Base-by-base conservation (phyloP, 2,888 invertebrate genomes). In the Cacoxenus indagator region DNA sequence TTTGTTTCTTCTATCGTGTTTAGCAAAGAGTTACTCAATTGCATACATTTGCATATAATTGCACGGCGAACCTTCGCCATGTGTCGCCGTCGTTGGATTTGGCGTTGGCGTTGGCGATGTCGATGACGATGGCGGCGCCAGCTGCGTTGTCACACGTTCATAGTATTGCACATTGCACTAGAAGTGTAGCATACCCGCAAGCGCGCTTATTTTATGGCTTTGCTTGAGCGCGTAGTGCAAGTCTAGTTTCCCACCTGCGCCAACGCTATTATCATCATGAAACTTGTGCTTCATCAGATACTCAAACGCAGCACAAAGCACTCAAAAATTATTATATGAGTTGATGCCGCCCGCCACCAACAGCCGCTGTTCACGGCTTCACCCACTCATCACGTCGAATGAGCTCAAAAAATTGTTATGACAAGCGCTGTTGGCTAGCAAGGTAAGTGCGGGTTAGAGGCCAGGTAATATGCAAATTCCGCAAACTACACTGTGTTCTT, bases 11-110 rank as follows among this genome's bases (percentile, higher is more conserved):
- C 11, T 55, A 11, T 55, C 27, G 26, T 62, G 68, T 69, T 70
- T 62, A 64, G 65, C 61, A 37, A 45, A 45, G 45, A 62, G 45
- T 62, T 62, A 67, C 68, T 45, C 71, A 73, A 72, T 71, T 67
- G 70, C 75, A 82, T 78, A 78, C 72, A 80, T 82, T 82, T 80
- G 77, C 80, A 82, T 82, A 74, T 82, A 82, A 82, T 82, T 80
- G 81, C 76, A 73, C 73, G 72, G 68, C 79, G 17, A 59, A 59
- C 59, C 59, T 59, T 59, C 31, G 59, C 59, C 19, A 54, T 14
- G 17, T 31, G 19, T 17, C 19, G n/a, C n/a, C n/a, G n/a, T n/a
- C n/a, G n/a, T n/a, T n/a, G n/a, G n/a, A n/a, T n/a, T n/a, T n/a
- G n/a, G n/a, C n/a, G n/a, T n/a, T n/a, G 59, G 37, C 29, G 11